A percentile compares a stretch with the other conserved stretches of the same genome.
Evolutionary conservation across 1,140 invertebrate species (phyloP).

Genomic region (Cydia pomonella): DNA sequence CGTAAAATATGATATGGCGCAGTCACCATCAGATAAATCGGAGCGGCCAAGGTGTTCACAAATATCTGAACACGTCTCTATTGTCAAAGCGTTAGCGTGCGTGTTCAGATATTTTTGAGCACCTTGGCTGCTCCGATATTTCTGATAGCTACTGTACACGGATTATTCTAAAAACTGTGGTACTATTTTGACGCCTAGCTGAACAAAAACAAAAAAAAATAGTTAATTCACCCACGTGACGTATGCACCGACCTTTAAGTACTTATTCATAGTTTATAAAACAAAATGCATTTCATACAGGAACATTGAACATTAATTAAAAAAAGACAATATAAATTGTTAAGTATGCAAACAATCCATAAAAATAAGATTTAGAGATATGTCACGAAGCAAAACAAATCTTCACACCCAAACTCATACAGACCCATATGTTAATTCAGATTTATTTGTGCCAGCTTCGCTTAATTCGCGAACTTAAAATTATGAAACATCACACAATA

Average conservation of each 20-base stretch:
- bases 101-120: too few species aligned
- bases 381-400: neutral
- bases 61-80: too few species aligned
- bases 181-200: too few species aligned
- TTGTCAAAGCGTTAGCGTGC: too few species aligned
- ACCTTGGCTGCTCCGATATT: too few species aligned
- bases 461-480: neutral
- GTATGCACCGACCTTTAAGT: slow-evolving; percentile 44
- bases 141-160: too few species aligned
- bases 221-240: neutral
- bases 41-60: too few species aligned
- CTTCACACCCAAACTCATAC: neutral
- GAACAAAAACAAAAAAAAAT: too few species aligned
- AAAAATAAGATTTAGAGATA: slow-evolving; percentile 17
- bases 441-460: neutral
- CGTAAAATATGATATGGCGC: too few species aligned
- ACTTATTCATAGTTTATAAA: slow-evolving; percentile 42
- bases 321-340: neutral
- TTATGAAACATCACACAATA: neutral
- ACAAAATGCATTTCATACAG: slow-evolving; percentile 21
- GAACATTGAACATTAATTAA: slow-evolving; percentile 18
- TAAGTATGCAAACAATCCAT: neutral
- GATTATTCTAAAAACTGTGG: too few species aligned
- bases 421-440: neutral
- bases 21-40: too few species aligned